Base-by-base conservation (phyloP, 2,113 vertebrate species). In the Boleophthalmus pectinirostris region DNA sequence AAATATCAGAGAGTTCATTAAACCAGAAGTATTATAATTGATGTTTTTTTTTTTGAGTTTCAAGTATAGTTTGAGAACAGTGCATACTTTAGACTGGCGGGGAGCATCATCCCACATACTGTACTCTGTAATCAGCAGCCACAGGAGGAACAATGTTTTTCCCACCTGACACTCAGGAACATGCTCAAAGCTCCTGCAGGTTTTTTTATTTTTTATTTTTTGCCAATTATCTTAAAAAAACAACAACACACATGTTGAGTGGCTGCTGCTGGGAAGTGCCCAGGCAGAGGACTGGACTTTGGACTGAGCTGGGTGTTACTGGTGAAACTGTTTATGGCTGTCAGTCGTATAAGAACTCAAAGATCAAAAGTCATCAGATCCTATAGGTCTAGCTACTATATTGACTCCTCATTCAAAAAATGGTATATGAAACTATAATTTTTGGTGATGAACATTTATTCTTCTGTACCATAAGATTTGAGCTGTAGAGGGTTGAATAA, bases 121-220 rank as follows among this genome's bases (percentile, higher is more conserved):
- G 65, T 61, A 68, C 72, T 45, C 72, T 78, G 67, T 73, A 70
- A 84, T 76, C 70, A 75, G n/a, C 18, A 29, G 29, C 54, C 43
- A n/a, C 16, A 68, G 15, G 56, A 76, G 68, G 79, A 83, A n/a
- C 29, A 65, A 58, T 70, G 63, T 82, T 77, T 35, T 65, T 70
- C 57, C 45, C 23, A 72, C 63, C 58, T 77, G 67, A 45, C 65
- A 70, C 65, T 77, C 29, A 51, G n/a, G 68, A 70, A 72, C 68
- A 75, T 57, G 21, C 47, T 67, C 47, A 68, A 6, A 47, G 20
- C n/a, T 66, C 57, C 35, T 25, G 38, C 46, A 76, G n/a, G 73
- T 73, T 56, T 51, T 56, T 51, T 54, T 56, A 53, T 47, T 2
- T 13, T 64, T 29, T 16, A 74, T 75, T 58, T 56, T 58, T 56